Conservation (phyloP, 2,797 vertebrate species). For the Enteromius anoplus region DNA sequence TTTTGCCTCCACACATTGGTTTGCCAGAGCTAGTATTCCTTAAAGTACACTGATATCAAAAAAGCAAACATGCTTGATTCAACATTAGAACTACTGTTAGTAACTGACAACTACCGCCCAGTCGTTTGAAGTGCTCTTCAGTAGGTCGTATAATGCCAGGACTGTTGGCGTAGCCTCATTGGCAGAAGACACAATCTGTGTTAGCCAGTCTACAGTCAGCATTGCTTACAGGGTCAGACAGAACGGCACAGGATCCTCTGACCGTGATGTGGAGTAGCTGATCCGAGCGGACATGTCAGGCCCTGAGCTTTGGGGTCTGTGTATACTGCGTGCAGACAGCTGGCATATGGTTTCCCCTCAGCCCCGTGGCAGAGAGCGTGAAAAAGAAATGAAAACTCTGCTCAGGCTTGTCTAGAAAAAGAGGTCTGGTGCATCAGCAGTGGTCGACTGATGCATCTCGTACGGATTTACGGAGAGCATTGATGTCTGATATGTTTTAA, state of each 20-base stretch:
- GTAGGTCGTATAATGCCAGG: neutral
- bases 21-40: neutral
- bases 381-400: neutral
- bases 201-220: neutral
- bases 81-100: conserved; percentile 11
- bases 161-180: neutral
- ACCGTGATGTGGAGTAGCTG: conserved; percentile 29
- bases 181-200: neutral
- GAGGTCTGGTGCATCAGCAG: neutral
- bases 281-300: conserved; percentile 35
- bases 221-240: conserved; percentile 38
- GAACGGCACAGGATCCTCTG: conserved; percentile 13
- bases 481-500: neutral
- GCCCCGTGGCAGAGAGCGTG: conserved; percentile 19
- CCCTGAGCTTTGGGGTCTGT: conserved; percentile 38
- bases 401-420: neutral
- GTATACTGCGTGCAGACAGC: conserved; percentile 36
- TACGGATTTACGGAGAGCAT: neutral
- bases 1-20: neutral
- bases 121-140: neutral
- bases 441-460: neutral
- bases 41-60: conserved; percentile 7
- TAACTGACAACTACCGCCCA: neutral
- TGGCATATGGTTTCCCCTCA: conserved; percentile 43
- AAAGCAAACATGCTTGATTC: conserved; percentile 15